Conservation (phyloP, 2,888 invertebrate species). For the Dione juno region DNA sequence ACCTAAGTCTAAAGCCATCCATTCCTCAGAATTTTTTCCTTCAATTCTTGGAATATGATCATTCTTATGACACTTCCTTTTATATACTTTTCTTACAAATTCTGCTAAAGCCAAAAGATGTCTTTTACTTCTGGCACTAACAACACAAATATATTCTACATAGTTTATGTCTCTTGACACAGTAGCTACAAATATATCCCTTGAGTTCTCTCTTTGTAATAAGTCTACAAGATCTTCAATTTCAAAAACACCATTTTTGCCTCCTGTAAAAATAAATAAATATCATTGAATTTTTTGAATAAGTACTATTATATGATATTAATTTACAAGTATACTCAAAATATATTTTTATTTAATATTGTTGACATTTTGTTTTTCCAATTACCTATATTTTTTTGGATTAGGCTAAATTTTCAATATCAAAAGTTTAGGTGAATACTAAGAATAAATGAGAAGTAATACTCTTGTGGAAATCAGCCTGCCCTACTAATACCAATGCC, state of each 20-base stretch:
- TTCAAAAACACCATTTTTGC: constrained; percentile 92
- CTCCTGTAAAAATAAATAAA: constrained; percentile 90
- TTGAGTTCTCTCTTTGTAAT: constrained; percentile 89
- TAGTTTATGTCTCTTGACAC: constrained; percentile 90
- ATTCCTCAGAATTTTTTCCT: constrained; percentile 89
- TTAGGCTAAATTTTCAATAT: no score
- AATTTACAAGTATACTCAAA: no score
- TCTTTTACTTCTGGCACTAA: constrained; percentile 87
- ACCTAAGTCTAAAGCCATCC: constrained; percentile 96
- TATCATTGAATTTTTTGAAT: constrained; percentile 49
- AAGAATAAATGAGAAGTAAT: no score
- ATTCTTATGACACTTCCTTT: constrained; percentile 85
- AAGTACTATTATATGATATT: no score
- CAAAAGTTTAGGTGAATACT: no score
- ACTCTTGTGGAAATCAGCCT: no score
- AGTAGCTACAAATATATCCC: constrained; percentile 90
- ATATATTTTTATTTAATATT: no score
- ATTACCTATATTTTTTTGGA: neutral
- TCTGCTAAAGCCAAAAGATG: constrained; percentile 90
- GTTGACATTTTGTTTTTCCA: neutral
- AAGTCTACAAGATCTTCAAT: constrained; percentile 92
- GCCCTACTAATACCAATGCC: no score
- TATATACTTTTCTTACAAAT: constrained; percentile 89
- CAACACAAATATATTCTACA: constrained; percentile 93
- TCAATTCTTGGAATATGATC: constrained; percentile 90